Percentiles rank a stretch among this genome's conserved stretches.
phyloP scores from a whole-genome alignment of 2,888 invertebrate species.

The Troides aeacus region DNA sequence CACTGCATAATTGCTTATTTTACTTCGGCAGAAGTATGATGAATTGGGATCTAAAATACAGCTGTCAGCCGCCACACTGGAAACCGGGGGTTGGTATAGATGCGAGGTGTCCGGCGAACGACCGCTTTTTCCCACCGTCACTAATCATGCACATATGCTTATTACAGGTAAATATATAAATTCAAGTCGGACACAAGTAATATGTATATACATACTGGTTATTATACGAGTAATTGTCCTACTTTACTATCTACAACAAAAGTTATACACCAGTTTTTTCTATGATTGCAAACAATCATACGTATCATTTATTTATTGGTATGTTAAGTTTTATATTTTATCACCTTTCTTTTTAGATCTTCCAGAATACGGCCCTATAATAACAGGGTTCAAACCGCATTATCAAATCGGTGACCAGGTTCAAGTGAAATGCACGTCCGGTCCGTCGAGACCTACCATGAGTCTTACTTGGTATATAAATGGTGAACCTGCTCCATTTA shows the following conservation, averaged over 20 bases:
- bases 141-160: conserved; percentile 83
- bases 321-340: background rate
- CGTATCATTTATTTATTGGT: too few relatives aligned
- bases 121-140: conserved; percentile 86
- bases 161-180: conserved; percentile 82
- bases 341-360: conserved; percentile 79
- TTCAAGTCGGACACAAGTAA: background rate
- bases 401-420: conserved; percentile 88
- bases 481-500: conserved; percentile 82
- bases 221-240: too few relatives aligned
- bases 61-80: conserved; percentile 80
- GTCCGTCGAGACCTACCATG: conserved; percentile 86
- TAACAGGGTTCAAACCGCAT: conserved; percentile 85
- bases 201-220: background rate
- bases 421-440: conserved; percentile 87
- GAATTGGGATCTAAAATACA: conserved; percentile 79
- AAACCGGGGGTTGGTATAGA: conserved; percentile 84
- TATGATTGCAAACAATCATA: too few relatives aligned
- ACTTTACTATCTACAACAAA: too few relatives aligned
- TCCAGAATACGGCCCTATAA: conserved; percentile 86
- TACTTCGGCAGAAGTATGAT: conserved; percentile 69
- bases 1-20: background rate
- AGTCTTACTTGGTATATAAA: conserved; percentile 90
- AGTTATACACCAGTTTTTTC: too few relatives aligned
- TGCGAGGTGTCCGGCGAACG: conserved; percentile 87